These are phyloP conservation scores for Opisthograptis luteolata DNA, from an alignment of 2,888 invertebrate genomes.

Conservation along the genomic window DNA sequence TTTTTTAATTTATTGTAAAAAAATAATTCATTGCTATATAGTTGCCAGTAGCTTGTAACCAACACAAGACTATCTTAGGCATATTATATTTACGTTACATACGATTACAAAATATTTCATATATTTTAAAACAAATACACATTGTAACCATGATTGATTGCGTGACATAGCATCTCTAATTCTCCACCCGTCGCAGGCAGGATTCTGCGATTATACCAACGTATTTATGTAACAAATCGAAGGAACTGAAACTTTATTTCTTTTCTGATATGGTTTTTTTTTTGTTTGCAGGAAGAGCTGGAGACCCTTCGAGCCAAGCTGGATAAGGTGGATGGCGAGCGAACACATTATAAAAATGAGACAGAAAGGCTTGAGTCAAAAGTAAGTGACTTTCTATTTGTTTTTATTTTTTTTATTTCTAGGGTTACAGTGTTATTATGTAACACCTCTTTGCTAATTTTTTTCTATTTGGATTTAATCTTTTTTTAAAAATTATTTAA, in stretches of 20 bases:
- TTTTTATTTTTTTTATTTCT: too few relatives aligned
- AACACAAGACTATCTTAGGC: too few relatives aligned
- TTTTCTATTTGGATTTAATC: too few relatives aligned
- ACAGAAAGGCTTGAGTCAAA: slow-evolving; percentile 95
- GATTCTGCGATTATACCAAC: background rate
- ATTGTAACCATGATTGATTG: background rate
- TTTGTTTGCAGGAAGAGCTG: slow-evolving; percentile 90
- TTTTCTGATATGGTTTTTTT: slow-evolving; percentile 25
- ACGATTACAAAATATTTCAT: too few relatives aligned
- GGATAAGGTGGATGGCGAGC: slow-evolving; percentile 94
- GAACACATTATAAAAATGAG: slow-evolving; percentile 93
- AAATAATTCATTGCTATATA: too few relatives aligned
- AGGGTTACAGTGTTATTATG: too few relatives aligned
- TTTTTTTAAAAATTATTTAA: too few relatives aligned
- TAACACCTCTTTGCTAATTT: too few relatives aligned
- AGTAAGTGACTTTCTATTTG: slow-evolving; percentile 83
- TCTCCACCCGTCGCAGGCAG: background rate
- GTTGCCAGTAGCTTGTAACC: too few relatives aligned
- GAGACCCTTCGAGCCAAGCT: slow-evolving; percentile 91
- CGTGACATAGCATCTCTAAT: background rate
- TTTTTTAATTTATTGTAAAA: too few relatives aligned
- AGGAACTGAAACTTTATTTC: background rate
- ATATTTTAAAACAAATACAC: too few relatives aligned
- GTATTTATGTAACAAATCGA: background rate
- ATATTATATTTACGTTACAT: background rate